phyloP scores from a whole-genome alignment of 2,113 vertebrate species.

The Cyrtonyx montezumae region DNA sequence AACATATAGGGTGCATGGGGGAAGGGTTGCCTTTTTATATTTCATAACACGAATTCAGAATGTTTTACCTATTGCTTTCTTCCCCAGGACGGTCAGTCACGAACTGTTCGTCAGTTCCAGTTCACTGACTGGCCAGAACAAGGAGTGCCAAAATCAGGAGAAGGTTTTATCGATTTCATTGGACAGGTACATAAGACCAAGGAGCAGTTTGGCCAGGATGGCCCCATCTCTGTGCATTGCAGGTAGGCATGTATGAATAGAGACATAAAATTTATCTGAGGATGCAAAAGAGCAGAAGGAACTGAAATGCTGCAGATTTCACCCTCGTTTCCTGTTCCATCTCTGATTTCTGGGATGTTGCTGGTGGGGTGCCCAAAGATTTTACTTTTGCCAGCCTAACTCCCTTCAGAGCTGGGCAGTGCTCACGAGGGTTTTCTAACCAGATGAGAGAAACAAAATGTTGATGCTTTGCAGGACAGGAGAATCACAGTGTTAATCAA shows the following conservation, averaged over 20 bases:
- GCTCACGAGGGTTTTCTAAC: rapidly evolving
- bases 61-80: rapidly evolving
- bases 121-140: constrained; percentile 99
- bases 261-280: rapidly evolving
- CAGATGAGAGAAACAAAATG: neutral
- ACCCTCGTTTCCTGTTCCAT: neutral
- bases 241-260: constrained; percentile 71
- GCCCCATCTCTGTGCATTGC: constrained; percentile 98
- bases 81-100: constrained; percentile 93
- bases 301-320: neutral
- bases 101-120: constrained; percentile 98
- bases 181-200: constrained; percentile 99
- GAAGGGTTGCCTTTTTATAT: neutral
- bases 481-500: neutral
- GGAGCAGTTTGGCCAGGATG: constrained; percentile 99
- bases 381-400: neutral
- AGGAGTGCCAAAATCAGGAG: constrained; percentile 95
- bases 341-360: neutral
- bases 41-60: rapidly evolving
- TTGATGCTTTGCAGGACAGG: neutral
- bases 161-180: constrained; percentile 98
- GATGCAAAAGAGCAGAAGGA: neutral
- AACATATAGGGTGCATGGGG: neutral
- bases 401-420: neutral
- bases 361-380: rapidly evolving